Evolutionary conservation across 2,113 vertebrate genomes (phyloP), one percentile per base, ranked within the genome.

Genomic region (Platichthys stellatus): DNA sequence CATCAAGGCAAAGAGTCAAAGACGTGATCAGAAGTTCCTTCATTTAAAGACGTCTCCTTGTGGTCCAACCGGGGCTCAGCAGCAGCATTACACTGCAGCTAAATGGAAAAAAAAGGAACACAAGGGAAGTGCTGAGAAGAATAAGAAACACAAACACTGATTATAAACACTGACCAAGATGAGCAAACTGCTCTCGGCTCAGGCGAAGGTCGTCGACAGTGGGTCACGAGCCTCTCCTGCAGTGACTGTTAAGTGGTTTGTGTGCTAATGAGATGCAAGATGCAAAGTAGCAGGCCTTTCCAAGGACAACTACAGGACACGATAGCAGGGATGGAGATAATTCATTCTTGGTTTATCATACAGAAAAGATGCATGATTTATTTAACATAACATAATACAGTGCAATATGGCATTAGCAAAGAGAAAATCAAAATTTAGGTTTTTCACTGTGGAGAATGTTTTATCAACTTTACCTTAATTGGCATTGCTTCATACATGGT

Each of bases 231-330:
- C 40, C 60, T 72, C 72, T 76, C 58, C 64, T 83, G 73, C 69
- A 70, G 69, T 68, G 73, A 57, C 60, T 81, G 43, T 74, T 78
- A 82, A 61, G 74, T 62, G 72, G 47, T 71, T 85, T 67, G 73
- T 65, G 43, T 56, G 53, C 78, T 89, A 92, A 90, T 90, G 76
- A 90, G 73, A 89, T 89, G 79, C 83, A 81, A 81, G 76, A 87
- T 89, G 90, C 78, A 89, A 83, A 90, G 69, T 12, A 82, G 69
- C 65, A 63, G 65, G 26, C 65, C 35, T n/a, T 8, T 8, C 26
- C 76, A 83, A 86, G 84, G 83, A 80, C 85, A 78, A 54, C 31
- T 58, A 68, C 70, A 72, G 76, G 87, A 74, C 73, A 83, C 23
- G 31, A 21, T 17, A 49, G 47, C 38, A 73, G 58, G 60, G 63